These are phyloP conservation scores for Poecile montanus DNA, from an alignment of 2,797 vertebrate genomes.

Conservation along the genomic window DNA sequence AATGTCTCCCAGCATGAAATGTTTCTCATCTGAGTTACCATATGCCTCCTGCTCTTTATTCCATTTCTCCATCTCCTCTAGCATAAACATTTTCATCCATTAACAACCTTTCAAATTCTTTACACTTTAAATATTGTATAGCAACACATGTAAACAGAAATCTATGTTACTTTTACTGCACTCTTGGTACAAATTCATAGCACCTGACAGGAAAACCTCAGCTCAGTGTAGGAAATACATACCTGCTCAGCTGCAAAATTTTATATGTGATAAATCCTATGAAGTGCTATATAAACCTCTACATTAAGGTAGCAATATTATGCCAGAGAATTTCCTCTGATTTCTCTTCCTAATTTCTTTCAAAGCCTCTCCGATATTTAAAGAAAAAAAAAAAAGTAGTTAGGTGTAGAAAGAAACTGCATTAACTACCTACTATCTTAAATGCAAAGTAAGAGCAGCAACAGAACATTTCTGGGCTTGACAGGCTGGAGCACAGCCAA, in stretches of 20 bases:
- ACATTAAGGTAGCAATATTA: neutral
- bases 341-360: conserved; percentile 8
- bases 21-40: conserved; percentile 45
- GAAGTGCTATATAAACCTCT: neutral
- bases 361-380: neutral
- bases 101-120: conserved; percentile 50
- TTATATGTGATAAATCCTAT: neutral
- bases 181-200: conserved; percentile 19
- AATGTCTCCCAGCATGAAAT: conserved; percentile 33
- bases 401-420: neutral
- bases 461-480: neutral
- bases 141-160: conserved; percentile 21
- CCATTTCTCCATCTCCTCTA: conserved; percentile 26
- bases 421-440: neutral
- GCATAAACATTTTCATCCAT: conserved; percentile 38
- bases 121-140: conserved; percentile 45
- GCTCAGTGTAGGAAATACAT: neutral
- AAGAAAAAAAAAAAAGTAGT: neutral
- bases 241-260: conserved; percentile 1
- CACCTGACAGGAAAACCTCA: conserved; percentile 3
- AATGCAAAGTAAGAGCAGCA: neutral
- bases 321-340: neutral
- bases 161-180: conserved; percentile 28
- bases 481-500: neutral
- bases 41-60: conserved; percentile 40